Percentiles rank a stretch among this genome's conserved stretches.
Conservation (phyloP, 1,140 invertebrate genomes). For the Drosophila malerkotliana region DNA sequence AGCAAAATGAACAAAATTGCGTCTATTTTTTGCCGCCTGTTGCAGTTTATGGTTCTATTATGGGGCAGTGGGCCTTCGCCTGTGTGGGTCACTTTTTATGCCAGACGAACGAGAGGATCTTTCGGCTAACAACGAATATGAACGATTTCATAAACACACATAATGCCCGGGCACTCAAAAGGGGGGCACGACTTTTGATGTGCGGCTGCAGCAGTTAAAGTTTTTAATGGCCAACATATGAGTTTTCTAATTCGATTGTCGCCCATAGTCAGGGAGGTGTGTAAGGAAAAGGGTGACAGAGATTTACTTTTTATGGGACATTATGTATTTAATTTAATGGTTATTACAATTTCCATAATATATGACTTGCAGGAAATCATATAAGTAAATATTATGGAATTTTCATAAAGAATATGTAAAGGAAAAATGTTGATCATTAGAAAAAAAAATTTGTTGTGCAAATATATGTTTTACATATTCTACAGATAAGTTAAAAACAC, state of each 20-base stretch:
- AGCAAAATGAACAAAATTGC: conserved; percentile 54
- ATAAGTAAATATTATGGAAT: too few species aligned
- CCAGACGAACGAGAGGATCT: conserved; percentile 34
- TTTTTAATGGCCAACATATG: conserved; percentile 60
- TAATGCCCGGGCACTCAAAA: conserved; percentile 27
- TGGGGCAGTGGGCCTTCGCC: conserved; percentile 48
- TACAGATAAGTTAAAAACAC: too few species aligned
- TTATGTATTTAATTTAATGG: conserved; percentile 45
- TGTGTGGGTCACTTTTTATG: conserved; percentile 45
- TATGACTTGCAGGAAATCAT: background rate
- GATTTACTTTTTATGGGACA: conserved; percentile 26
- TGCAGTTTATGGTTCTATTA: conserved; percentile 69
- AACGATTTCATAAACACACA: conserved; percentile 59
- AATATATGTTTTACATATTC: too few species aligned
- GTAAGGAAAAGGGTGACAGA: conserved; percentile 20
- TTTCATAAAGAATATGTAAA: too few species aligned
- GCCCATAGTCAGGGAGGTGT: conserved; percentile 4
- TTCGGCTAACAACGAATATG: conserved; percentile 15
- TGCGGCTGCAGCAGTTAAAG: conserved; percentile 44
- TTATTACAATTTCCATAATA: conserved; percentile 6
- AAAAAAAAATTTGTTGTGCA: too few species aligned
- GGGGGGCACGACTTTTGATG: conserved; percentile 42
- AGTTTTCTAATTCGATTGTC: conserved; percentile 36
- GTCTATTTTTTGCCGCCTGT: conserved; percentile 49
- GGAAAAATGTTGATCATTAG: too few species aligned